phyloP scores from a whole-genome alignment of 2,113 vertebrate genomes.

The Sclerurus mexicanus region DNA sequence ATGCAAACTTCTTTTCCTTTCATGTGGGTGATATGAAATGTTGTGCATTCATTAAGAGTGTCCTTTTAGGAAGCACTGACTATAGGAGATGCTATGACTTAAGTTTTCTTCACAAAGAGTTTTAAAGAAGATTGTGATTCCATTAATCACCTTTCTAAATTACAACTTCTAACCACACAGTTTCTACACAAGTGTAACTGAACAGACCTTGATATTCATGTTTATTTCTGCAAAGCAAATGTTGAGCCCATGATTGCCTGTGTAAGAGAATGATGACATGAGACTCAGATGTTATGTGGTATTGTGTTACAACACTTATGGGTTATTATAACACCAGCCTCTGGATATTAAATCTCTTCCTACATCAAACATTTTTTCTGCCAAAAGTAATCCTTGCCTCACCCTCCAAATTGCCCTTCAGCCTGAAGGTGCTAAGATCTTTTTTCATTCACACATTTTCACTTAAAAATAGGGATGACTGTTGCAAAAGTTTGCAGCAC shows the following conservation, averaged over 20 bases:
- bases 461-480: background rate
- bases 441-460: background rate
- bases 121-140: background rate
- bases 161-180: accelerated
- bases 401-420: background rate
- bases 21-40: background rate
- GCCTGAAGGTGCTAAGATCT: background rate
- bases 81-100: background rate
- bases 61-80: background rate
- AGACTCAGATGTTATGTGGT: background rate
- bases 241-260: background rate
- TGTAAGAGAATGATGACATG: background rate
- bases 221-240: accelerated
- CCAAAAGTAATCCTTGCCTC: background rate
- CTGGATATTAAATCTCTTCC: background rate
- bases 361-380: background rate
- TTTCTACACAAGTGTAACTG: background rate
- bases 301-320: background rate
- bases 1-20: background rate
- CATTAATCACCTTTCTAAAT: background rate
- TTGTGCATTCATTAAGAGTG: background rate
- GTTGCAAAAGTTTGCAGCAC: background rate
- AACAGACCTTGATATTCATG: background rate
- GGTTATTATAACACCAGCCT: background rate
- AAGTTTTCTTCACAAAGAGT: background rate